Base-by-base conservation (phyloP, 2,113 vertebrate species). In the Athene cunicularia region DNA sequence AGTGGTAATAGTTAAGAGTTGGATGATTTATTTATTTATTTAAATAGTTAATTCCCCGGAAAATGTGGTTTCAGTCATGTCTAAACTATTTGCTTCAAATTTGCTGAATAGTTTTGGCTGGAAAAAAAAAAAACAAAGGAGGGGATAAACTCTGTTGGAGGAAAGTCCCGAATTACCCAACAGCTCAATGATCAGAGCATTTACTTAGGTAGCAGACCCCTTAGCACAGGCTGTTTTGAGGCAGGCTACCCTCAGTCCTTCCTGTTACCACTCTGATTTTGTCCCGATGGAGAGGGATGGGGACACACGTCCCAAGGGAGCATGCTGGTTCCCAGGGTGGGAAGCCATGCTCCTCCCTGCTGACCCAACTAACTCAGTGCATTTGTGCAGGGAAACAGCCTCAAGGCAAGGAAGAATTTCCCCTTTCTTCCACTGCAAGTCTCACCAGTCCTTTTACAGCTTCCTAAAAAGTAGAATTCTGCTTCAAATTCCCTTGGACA, bases 61-160 rank as follows among this genome's bases (percentile, higher is more conserved):
- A 95, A 95, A 96, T 90, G 63, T 77, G 75, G 50, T 83, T 96
- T 92, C 80, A 73, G 80, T 94, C 91, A 95, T 84, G 86, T 91
- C 63, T 95, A 74, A 96, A 96, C 67, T 88, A 94, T 97, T 86
- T 83, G 71, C 88, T 86, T 95, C 82, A 72, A 90, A 95, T 92
- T 88, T 86, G 88, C 86, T 92, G 86, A 95, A 90, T 77, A 83
- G 86, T 90, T 92, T 88, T 80, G 62, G 45, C 93, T 90, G 63
- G 43, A 8, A 83, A 67, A 67, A 8, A 83, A 67, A 67, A 86
- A 84, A 67, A 19, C 19, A 88, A 90, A 90, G n/a, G 88, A 68
- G 35, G 28, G 58, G 74, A 95, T 93, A 92, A 96, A 72, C 27
- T 88, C 41, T 75, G 18, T 60, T 86, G 58, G 55, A 95, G 33